Conservation (phyloP, 2,888 invertebrate genomes). For the Parascotia fuliginaria region DNA sequence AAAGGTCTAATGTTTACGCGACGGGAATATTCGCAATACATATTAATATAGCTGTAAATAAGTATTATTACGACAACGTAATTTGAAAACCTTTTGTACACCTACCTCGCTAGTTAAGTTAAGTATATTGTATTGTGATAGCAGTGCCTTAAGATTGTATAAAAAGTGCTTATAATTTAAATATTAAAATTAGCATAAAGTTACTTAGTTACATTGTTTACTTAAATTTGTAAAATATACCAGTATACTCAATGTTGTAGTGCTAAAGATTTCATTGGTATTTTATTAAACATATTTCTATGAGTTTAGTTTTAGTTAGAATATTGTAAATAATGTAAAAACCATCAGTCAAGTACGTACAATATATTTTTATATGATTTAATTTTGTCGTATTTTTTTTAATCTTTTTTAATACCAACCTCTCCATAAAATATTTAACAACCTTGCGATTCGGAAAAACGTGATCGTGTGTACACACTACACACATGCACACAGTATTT, state of each 20-base stretch:
- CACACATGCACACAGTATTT: too few species aligned
- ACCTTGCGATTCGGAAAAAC: too few species aligned
- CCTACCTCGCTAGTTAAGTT: slow-evolving; percentile 46
- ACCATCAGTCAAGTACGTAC: slow-evolving; percentile 39
- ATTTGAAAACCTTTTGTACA: slow-evolving; percentile 14
- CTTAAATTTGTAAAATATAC: slow-evolving; percentile 6
- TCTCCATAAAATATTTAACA: too few species aligned
- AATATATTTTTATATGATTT: slow-evolving; percentile 44
- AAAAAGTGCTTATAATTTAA: slow-evolving; percentile 17
- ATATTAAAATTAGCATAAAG: not conserved
- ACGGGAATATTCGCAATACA: slow-evolving; percentile 44
- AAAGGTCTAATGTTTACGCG: slow-evolving; percentile 17
- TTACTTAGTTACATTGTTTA: not conserved
- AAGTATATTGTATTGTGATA: slow-evolving; percentile 65
- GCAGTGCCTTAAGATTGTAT: slow-evolving; percentile 63
- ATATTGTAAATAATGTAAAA: slow-evolving; percentile 45
- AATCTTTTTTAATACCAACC: not conserved
- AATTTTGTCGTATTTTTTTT: slow-evolving; percentile 13
- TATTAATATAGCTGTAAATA: slow-evolving; percentile 2
- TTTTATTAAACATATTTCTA: not conserved
- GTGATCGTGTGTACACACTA: too few species aligned
- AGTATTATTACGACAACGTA: not conserved
- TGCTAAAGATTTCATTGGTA: not conserved
- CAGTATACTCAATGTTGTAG: slow-evolving; percentile 5
- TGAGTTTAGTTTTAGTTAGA: slow-evolving; percentile 10